Evolutionary conservation across 2,888 invertebrate species (phyloP).

Genomic region (Apodemia zela): DNA sequence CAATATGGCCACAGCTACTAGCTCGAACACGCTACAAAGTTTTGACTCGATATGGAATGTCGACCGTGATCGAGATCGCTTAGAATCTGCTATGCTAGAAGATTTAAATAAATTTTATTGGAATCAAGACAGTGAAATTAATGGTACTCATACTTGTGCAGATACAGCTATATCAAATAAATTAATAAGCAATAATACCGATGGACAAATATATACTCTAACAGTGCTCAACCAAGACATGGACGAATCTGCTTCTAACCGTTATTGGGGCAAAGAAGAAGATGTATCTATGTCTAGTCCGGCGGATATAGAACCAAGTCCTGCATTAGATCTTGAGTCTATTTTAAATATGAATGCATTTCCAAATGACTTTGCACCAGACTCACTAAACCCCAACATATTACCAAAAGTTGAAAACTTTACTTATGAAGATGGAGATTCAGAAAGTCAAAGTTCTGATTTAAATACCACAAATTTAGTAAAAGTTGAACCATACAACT

Average conservation of each 20-base stretch:
- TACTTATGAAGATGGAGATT: constrained; percentile 88
- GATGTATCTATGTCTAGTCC: constrained; percentile 82
- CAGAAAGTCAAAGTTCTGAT: constrained; percentile 87
- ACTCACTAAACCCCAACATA: constrained; percentile 67
- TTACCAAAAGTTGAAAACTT: constrained; percentile 87
- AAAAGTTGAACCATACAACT: constrained; percentile 66
- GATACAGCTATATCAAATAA: constrained; percentile 75
- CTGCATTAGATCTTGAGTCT: constrained; percentile 88
- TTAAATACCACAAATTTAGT: constrained; percentile 82
- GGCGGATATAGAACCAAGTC: constrained; percentile 79
- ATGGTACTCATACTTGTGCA: constrained; percentile 69
- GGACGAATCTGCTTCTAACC: constrained; percentile 83
- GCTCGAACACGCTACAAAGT: constrained; percentile 72
- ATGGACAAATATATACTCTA: constrained; percentile 91
- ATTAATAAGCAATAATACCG: constrained; percentile 82
- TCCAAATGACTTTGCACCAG: constrained; percentile 80
- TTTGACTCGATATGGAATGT: constrained; percentile 84
- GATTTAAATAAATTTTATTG: constrained; percentile 93
- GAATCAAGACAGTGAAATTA: constrained; percentile 83
- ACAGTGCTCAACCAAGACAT: constrained; percentile 91
- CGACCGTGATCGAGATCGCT: constrained; percentile 86
- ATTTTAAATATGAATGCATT: constrained; percentile 86
- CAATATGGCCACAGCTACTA: constrained; percentile 58
- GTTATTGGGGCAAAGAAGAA: constrained; percentile 84
- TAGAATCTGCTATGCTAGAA: constrained; percentile 88